Evolutionary conservation across 2,113 vertebrate species (phyloP).

Genomic region (Carassius gibelio): DNA sequence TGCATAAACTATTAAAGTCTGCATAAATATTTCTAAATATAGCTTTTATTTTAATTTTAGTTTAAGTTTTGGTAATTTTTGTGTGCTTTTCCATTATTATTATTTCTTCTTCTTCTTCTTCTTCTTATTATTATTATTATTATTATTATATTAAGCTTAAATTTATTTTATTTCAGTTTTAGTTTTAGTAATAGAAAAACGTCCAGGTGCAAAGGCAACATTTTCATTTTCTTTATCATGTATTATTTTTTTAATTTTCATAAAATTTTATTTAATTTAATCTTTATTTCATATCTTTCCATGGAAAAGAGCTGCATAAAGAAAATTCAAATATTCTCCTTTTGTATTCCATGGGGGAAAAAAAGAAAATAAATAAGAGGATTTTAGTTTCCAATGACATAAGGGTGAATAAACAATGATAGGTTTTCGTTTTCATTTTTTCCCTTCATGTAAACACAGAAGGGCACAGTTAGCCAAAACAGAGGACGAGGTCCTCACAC

Average conservation of each 20-base stretch:
- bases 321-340: background rate
- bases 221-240: too few relatives aligned
- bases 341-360: background rate
- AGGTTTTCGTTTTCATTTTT: background rate
- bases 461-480: slow-evolving; percentile 7
- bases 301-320: background rate
- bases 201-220: too few relatives aligned
- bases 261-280: too few relatives aligned
- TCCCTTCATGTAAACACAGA: background rate
- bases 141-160: too few relatives aligned
- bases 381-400: background rate
- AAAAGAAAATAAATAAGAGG: background rate
- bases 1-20: background rate
- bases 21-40: background rate
- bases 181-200: too few relatives aligned
- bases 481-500: background rate
- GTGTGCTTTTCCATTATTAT: background rate
- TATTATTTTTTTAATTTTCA: too few relatives aligned
- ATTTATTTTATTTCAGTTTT: background rate
- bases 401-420: background rate
- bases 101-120: too few relatives aligned
- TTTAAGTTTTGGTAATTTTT: background rate
- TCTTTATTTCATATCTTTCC: background rate
- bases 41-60: background rate
- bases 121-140: background rate